Evolutionary conservation across 2,113 vertebrate genomes (phyloP).

Genomic region (Ammospiza caudacuta): DNA sequence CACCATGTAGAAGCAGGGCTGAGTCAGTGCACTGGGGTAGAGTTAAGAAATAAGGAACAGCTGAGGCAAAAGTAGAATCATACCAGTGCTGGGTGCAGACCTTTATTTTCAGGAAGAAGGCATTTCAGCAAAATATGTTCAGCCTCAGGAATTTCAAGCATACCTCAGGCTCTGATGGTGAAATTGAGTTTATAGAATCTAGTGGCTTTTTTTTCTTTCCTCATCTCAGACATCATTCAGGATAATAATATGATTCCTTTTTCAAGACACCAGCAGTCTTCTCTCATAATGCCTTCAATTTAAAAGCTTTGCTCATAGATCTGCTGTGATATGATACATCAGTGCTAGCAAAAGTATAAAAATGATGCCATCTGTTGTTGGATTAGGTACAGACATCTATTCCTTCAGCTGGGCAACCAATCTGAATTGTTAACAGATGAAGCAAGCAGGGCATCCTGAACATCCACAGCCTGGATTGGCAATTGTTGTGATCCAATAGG

Average conservation of each 20-base stretch:
- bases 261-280: background rate
- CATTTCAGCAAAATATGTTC: fast-evolving
- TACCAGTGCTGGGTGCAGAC: background rate
- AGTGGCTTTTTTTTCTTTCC: background rate
- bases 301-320: background rate
- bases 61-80: background rate
- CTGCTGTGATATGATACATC: background rate
- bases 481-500: background rate
- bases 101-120: background rate
- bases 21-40: background rate
- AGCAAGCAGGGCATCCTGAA: background rate
- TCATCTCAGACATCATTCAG: background rate
- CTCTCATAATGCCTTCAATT: background rate
- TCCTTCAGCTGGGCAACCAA: background rate
- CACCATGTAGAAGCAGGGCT: background rate
- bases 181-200: background rate
- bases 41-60: background rate
- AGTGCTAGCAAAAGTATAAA: background rate
- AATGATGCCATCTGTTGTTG: background rate
- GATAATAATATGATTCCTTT: background rate
- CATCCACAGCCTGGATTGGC: background rate
- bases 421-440: background rate
- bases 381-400: background rate
- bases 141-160: background rate
- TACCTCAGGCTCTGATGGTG: background rate